These are phyloP conservation scores for Murina feae DNA, from an alignment of 2,113 vertebrate species.

Conservation along the genomic window DNA sequence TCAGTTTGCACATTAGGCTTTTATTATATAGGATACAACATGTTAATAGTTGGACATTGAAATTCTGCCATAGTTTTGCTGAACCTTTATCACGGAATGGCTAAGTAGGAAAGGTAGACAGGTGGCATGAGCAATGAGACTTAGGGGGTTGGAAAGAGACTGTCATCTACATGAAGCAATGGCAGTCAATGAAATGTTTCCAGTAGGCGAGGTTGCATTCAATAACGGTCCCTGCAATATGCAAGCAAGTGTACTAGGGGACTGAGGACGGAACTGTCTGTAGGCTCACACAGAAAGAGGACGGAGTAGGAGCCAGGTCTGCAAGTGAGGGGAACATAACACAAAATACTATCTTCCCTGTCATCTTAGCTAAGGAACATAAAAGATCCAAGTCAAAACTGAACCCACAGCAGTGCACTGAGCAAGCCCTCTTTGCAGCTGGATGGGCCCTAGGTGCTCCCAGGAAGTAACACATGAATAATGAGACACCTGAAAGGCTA, in stretches of 20 bases:
- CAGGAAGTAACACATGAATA: constrained; percentile 31
- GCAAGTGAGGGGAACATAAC: not conserved
- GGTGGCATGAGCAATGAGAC: not conserved
- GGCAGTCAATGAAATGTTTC: not conserved
- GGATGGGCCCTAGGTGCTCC: not conserved
- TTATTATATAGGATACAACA: no score
- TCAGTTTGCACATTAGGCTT: no score
- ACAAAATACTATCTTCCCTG: not conserved
- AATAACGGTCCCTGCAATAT: not conserved
- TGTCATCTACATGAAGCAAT: not conserved
- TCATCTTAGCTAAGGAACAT: constrained; percentile 1
- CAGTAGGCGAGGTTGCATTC: not conserved
- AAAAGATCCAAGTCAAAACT: constrained; percentile 16
- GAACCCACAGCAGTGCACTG: not conserved
- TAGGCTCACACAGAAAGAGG: not conserved
- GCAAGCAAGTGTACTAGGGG: not conserved
- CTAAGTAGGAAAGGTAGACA: not conserved
- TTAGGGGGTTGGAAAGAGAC: not conserved
- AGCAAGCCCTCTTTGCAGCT: not conserved
- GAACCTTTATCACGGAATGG: not conserved
- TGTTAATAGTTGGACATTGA: no score
- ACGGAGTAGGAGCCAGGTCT: not conserved
- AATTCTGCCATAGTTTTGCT: not conserved
- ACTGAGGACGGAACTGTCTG: not conserved
- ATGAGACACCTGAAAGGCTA: constrained; percentile 34